A percentile compares a stretch with the other conserved stretches of the same genome.
Evolutionary conservation across 2,888 invertebrate species (phyloP).

Genomic region (Dromius quadrimaculatus): DNA sequence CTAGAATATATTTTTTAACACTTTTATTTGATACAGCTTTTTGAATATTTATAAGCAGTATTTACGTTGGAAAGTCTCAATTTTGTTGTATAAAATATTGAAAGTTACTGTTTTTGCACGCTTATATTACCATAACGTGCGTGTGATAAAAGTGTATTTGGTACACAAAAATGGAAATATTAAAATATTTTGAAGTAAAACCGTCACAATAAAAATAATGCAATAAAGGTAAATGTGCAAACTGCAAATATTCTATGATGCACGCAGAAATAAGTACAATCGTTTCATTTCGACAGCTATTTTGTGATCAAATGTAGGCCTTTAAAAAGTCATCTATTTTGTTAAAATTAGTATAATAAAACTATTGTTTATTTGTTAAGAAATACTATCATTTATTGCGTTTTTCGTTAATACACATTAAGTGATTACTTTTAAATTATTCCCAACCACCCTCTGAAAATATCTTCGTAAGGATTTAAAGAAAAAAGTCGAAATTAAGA

Average conservation of each 20-base stretch:
- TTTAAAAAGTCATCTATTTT: constrained; percentile 13
- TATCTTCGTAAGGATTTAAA: too few relatives aligned
- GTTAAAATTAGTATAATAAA: too few relatives aligned
- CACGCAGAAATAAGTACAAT: constrained; percentile 5
- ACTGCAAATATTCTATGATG: constrained; percentile 1
- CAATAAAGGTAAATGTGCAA: constrained; percentile 22
- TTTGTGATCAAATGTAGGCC: constrained; percentile 43
- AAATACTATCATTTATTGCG: too few relatives aligned
- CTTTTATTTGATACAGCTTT: constrained; percentile 25
- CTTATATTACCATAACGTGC: constrained; percentile 1
- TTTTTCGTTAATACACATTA: too few relatives aligned
- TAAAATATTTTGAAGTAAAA: constrained; percentile 15
- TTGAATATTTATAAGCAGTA: constrained; percentile 8
- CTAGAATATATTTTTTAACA: constrained; percentile 20
- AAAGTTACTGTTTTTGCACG: background rate
- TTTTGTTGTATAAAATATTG: constrained; percentile 6
- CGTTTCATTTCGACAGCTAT: constrained; percentile 39
- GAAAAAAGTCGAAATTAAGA: too few relatives aligned
- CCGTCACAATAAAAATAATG: background rate
- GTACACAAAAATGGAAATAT: constrained; percentile 2
- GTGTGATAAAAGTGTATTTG: constrained; percentile 22
- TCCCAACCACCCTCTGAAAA: too few relatives aligned
- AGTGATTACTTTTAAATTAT: too few relatives aligned
- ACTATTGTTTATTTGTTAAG: too few relatives aligned
- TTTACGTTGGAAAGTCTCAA: constrained; percentile 13